Conservation (phyloP, 2,888 invertebrate genomes). For the Megastigmus dorsalis region DNA sequence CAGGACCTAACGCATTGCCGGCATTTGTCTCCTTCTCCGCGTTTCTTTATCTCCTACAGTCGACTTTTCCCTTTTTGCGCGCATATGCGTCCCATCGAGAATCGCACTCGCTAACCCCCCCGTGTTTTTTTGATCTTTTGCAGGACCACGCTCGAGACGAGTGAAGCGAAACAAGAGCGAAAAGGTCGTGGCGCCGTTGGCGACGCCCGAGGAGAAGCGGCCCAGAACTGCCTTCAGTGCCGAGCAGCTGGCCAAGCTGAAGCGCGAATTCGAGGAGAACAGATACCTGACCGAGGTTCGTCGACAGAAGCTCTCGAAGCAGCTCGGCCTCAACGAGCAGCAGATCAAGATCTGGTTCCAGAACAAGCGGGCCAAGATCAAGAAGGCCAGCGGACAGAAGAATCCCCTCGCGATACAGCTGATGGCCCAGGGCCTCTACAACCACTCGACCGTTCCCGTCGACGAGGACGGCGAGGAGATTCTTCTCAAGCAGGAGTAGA, state of each 20-base stretch:
- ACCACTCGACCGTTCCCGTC: slow-evolving; percentile 85
- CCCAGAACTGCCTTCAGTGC: slow-evolving; percentile 89
- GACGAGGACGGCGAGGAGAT: slow-evolving; percentile 85
- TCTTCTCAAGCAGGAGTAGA: not conserved
- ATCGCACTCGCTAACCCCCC: no score
- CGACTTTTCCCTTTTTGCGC: not conserved
- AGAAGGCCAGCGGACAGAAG: slow-evolving; percentile 83
- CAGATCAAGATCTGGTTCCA: slow-evolving; percentile 99
- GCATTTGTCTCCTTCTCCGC: not conserved
- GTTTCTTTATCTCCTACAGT: not conserved
- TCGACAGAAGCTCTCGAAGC: slow-evolving; percentile 82
- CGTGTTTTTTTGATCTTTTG: slow-evolving; percentile 55
- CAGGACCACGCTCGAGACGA: slow-evolving; percentile 79
- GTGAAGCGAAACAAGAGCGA: slow-evolving; percentile 71
- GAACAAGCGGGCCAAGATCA: slow-evolving; percentile 94
- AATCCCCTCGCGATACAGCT: slow-evolving; percentile 84
- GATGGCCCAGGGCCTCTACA: slow-evolving; percentile 89
- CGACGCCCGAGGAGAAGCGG: slow-evolving; percentile 82
- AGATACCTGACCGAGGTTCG: slow-evolving; percentile 84
- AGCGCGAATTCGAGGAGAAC: slow-evolving; percentile 80
- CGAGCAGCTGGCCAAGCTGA: slow-evolving; percentile 87
- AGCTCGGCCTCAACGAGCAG: slow-evolving; percentile 94
- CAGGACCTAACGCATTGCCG: no score
- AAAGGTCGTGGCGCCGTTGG: slow-evolving; percentile 74
- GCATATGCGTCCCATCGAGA: no score